Evolutionary conservation across 1,140 invertebrate species (phyloP), one percentile per base, ranked within the genome.

Genomic region (Polypedilum vanderplanki): DNA sequence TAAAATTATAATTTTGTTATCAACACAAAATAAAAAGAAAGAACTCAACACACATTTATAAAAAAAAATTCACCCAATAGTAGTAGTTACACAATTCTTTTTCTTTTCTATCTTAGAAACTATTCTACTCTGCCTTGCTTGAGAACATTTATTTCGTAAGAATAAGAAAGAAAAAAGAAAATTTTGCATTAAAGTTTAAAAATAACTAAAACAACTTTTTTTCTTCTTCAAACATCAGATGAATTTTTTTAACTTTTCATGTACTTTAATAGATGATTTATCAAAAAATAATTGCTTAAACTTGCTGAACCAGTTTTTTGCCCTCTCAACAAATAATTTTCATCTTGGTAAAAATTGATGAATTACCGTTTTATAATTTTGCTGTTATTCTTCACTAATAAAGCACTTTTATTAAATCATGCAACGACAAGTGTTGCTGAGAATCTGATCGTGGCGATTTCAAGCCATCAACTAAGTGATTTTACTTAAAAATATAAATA

Each of bases 271-370:
- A 57, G 46, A 57, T 57, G 24, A 33, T 33, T 33, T 33, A 33
- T 33, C 24, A 57, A n/a, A 57, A n/a, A 57, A 57, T n/a, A 12
- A 57, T 57, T 57, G 46, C 46, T 8, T 57, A 57, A 57, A 57
- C 46, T 57, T 57, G 46, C 12, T 57, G n/a, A 57, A 57, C 46
- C 46, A 57, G 46, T 57, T 57, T 57, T n/a, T n/a, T 57, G 46
- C 46, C 12, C 46, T 57, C n/a, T 57, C n/a, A 4, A 57, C 8
- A 3, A 57, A n/a, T 12, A 57, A n/a, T 46, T 46, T 57, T 57
- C 1, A n/a, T 12, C 3, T 12, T 12, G 12, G 15, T 57, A 57
- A 57, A 57, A 57, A 46, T 46, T 46, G 41, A 46, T 46, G 15
- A 46, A 46, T 57, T 57, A n/a, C 46, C 10, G n/a, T 57, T n/a